Evolutionary conservation across 2,113 vertebrate species (phyloP).

Genomic region (Hypomesus transpacificus): DNA sequence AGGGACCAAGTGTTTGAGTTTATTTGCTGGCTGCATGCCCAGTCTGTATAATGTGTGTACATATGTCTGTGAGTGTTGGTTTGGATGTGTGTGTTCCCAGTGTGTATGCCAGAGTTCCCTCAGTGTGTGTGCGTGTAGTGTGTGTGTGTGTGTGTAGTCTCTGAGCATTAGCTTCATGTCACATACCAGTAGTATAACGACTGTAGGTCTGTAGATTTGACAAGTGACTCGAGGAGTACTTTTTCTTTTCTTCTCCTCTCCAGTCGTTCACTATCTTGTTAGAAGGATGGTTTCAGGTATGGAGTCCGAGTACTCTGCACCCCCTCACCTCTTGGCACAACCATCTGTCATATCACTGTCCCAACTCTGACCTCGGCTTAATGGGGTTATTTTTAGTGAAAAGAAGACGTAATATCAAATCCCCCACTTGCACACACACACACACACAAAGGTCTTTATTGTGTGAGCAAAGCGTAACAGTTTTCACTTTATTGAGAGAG

Average conservation of each 20-base stretch:
- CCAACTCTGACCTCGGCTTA: conserved; percentile 76
- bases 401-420: not conserved
- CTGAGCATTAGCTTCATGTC: not conserved
- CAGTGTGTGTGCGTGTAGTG: not conserved
- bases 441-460: conserved; percentile 12
- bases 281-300: no score
- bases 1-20: not conserved
- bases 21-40: conserved; percentile 40
- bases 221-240: no score
- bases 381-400: conserved; percentile 72
- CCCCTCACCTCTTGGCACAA: conserved; percentile 66
- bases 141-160: not conserved
- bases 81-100: conserved; percentile 26
- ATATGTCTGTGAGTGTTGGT: conserved; percentile 38
- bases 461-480: not conserved
- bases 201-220: not conserved
- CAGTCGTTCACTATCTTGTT: no score
- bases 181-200: not conserved
- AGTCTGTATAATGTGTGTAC: conserved; percentile 23
- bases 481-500: not conserved
- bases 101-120: not conserved
- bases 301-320: no score
- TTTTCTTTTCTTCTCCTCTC: no score
- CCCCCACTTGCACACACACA: conserved; percentile 1
- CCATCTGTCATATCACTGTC: conserved; percentile 66